Evolutionary conservation across 2,888 invertebrate genomes (phyloP).

Genomic region (Polydesmus complanatus): DNA sequence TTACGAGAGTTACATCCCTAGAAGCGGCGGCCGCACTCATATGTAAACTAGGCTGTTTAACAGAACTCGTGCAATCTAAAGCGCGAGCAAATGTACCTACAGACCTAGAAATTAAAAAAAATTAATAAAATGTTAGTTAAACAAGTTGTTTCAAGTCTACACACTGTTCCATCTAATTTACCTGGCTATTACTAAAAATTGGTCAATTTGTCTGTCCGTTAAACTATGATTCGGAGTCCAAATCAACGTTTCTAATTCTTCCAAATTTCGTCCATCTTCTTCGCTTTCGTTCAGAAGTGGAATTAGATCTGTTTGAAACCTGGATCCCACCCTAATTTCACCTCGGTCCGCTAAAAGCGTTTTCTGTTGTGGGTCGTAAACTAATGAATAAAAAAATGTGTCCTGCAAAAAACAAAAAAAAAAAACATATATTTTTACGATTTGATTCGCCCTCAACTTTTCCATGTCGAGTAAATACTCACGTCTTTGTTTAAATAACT

Average conservation of each 20-base stretch:
- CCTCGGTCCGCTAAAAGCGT: constrained; percentile 97
- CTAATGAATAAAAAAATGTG: constrained; percentile 98
- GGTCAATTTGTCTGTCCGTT: constrained; percentile 93
- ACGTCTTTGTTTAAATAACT: constrained; percentile 94
- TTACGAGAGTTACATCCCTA: constrained; percentile 84
- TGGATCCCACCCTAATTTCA: constrained; percentile 78
- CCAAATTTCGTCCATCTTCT: constrained; percentile 50
- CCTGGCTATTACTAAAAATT: constrained; percentile 74
- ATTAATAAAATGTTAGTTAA: not conserved
- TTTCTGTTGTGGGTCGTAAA: constrained; percentile 98
- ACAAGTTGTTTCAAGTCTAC: too few species aligned
- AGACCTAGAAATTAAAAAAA: constrained; percentile 67
- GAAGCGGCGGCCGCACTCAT: constrained; percentile 99
- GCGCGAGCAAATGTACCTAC: constrained; percentile 98
- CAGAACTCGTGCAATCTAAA: constrained; percentile 93
- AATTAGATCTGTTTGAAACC: constrained; percentile 91
- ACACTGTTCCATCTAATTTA: too few species aligned
- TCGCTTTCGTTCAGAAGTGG: constrained; percentile 44
- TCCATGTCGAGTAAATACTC: too few species aligned
- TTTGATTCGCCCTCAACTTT: not conserved
- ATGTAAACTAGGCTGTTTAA: constrained; percentile 94
- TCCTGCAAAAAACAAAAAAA: constrained; percentile 49
- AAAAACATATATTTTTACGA: constrained; percentile 1
- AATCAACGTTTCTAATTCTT: constrained; percentile 75
- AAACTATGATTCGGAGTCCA: constrained; percentile 89